Evolutionary conservation across 2,113 vertebrate genomes (phyloP).

Genomic region (Muntiacus reevesi): DNA sequence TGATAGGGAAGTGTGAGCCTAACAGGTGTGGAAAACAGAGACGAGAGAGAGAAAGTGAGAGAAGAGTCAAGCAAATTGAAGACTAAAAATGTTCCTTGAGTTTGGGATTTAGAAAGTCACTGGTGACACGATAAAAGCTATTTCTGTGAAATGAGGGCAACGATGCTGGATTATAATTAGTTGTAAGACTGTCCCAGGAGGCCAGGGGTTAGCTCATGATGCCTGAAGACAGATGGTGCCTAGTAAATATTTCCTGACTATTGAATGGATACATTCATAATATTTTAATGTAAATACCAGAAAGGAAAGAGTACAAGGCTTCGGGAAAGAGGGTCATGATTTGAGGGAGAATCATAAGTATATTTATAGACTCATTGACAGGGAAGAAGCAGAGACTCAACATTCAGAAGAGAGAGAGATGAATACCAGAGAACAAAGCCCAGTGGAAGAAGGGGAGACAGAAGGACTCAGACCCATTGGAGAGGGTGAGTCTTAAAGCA

Average conservation of each 20-base stretch:
- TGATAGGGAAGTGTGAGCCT: neutral
- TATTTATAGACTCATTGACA: neutral
- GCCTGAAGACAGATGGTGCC: neutral
- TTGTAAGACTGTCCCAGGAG: neutral
- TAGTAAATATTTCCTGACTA: neutral
- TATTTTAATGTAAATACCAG: neutral
- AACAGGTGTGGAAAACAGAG: neutral
- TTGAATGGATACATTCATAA: neutral
- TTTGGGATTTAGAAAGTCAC: neutral
- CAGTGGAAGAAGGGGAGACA: no score
- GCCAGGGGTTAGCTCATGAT: rapidly evolving
- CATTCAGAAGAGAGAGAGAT: neutral
- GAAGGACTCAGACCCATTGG: neutral
- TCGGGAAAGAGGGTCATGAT: neutral
- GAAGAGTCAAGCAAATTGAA: neutral
- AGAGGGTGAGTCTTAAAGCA: neutral
- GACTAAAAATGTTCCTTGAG: neutral
- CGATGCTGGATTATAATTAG: neutral
- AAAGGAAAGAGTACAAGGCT: neutral
- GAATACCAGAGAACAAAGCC: neutral
- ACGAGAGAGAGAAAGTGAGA: neutral
- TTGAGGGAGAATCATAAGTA: neutral
- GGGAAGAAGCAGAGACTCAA: neutral
- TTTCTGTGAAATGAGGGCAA: neutral
- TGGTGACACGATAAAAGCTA: neutral